A percentile compares a stretch with the other conserved stretches of the same genome.
Conservation (phyloP, 2,888 invertebrate species). For the Nycteola revayana region DNA sequence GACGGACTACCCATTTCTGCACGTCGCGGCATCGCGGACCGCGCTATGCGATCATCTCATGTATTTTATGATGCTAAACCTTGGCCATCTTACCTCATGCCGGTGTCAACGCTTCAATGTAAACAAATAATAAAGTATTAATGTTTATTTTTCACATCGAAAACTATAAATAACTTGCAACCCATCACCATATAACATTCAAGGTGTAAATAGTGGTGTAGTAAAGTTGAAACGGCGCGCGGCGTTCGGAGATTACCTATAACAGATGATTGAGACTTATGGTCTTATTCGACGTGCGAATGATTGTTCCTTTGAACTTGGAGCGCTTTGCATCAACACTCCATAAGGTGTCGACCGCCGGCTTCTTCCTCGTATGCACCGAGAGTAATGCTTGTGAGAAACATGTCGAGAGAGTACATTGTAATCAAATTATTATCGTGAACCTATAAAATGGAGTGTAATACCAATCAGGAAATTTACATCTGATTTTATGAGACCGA, state of each 20-base stretch:
- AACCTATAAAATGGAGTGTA: conserved; percentile 51
- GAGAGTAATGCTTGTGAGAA: conserved; percentile 20
- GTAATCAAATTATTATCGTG: conserved; percentile 40
- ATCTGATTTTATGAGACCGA: conserved; percentile 50
- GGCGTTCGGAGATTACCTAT: conserved; percentile 6
- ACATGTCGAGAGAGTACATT: conserved; percentile 47
- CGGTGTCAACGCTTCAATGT: conserved; percentile 31
- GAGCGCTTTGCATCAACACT: conserved; percentile 26
- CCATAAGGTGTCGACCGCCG: conserved; percentile 13
- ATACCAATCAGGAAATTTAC: conserved; percentile 58
- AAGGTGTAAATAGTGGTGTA: conserved; percentile 13
- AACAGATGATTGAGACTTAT: conserved; percentile 16
- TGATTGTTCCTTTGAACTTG: conserved; percentile 21
- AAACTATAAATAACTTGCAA: conserved; percentile 25
- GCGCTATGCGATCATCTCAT: conserved; percentile 16
- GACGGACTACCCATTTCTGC: conserved; percentile 38
- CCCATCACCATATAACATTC: conserved; percentile 19
- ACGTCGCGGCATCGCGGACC: conserved; percentile 18
- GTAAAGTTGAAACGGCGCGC: conserved; percentile 16
- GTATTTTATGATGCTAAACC: conserved; percentile 34
- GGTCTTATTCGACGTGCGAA: conserved; percentile 15
- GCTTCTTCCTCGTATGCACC: conserved; percentile 18
- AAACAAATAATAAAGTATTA: conserved; percentile 22
- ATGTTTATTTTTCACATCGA: conserved; percentile 35
- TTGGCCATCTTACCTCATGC: conserved; percentile 44